Conservation (phyloP, 2,888 invertebrate species). For the Psococerastis gibbosa region DNA sequence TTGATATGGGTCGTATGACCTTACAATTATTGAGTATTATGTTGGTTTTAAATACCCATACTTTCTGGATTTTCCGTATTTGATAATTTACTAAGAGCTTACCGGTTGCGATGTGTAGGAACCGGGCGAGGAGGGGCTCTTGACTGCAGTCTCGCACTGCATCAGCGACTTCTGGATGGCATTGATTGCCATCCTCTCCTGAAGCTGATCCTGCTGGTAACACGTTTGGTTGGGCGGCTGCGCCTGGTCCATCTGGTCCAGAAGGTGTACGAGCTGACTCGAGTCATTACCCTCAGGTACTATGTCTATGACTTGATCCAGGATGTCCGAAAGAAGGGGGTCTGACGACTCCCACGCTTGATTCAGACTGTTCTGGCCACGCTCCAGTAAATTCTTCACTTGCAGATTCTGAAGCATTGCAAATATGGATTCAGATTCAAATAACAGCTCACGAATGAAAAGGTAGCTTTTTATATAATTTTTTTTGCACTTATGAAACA, state of each 20-base stretch:
- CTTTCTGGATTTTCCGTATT: background rate
- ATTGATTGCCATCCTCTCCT: conserved; percentile 66
- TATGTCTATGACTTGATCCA: conserved; percentile 71
- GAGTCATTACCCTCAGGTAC: conserved; percentile 41
- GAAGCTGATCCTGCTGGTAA: conserved; percentile 26
- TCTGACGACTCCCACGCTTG: conserved; percentile 34
- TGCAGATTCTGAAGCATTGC: too few species aligned
- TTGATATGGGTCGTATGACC: too few species aligned
- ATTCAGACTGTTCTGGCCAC: conserved; percentile 17
- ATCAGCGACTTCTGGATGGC: conserved; percentile 81
- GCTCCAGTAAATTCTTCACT: conserved; percentile 19
- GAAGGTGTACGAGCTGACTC: conserved; percentile 20
- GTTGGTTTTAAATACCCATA: too few species aligned
- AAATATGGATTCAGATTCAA: too few species aligned
- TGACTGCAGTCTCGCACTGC: conserved; percentile 56
- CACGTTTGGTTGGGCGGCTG: conserved; percentile 15
- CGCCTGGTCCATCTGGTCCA: conserved; percentile 14
- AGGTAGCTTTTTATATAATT: too few species aligned
- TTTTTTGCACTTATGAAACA: too few species aligned
- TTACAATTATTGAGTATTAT: too few species aligned
- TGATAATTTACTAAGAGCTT: conserved; percentile 20
- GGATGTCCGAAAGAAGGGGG: conserved; percentile 57
- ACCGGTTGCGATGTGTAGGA: conserved; percentile 37
- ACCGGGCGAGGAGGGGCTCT: conserved; percentile 38
- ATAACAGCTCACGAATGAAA: too few species aligned